Percentiles rank a stretch among this genome's conserved stretches.
Evolutionary conservation across 2,888 invertebrate genomes (phyloP).

Genomic region (Euphydryas editha): DNA sequence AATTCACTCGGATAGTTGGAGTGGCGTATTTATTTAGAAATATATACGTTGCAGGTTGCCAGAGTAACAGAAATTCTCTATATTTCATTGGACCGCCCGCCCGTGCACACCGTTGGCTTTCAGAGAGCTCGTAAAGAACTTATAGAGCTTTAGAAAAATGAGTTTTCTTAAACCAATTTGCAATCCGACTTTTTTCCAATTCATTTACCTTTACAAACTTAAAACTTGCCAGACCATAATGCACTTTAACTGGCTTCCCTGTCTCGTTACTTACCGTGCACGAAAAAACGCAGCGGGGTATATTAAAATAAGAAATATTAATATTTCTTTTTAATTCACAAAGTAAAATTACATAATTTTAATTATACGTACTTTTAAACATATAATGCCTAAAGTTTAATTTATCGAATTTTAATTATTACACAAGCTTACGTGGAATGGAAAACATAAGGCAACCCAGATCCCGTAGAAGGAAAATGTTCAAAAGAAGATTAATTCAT

Average conservation of each 20-base stretch:
- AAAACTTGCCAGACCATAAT: constrained; percentile 42
- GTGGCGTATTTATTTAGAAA: constrained; percentile 45
- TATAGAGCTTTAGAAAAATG: constrained; percentile 52
- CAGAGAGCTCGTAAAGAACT: constrained; percentile 41
- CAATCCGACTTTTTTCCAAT: constrained; percentile 48
- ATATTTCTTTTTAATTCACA: neutral
- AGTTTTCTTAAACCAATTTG: constrained; percentile 52
- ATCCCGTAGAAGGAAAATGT: neutral
- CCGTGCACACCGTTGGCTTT: constrained; percentile 45
- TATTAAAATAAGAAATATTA: neutral
- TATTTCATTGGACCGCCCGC: constrained; percentile 43
- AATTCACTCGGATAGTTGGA: constrained; percentile 40
- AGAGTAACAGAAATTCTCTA: constrained; percentile 47
- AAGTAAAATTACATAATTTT: neutral
- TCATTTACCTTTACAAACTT: constrained; percentile 43
- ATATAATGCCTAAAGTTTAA: neutral
- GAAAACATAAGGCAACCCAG: neutral
- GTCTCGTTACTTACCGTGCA: constrained; percentile 8
- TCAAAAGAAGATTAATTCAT: constrained; percentile 3
- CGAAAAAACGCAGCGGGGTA: neutral
- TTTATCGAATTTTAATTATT: neutral
- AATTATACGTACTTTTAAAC: neutral
- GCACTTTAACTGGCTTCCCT: constrained; percentile 27
- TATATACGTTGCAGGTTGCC: constrained; percentile 39
- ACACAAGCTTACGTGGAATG: neutral